Conservation (phyloP, 1,140 invertebrate genomes). For the Hirudo medicinalis region DNA sequence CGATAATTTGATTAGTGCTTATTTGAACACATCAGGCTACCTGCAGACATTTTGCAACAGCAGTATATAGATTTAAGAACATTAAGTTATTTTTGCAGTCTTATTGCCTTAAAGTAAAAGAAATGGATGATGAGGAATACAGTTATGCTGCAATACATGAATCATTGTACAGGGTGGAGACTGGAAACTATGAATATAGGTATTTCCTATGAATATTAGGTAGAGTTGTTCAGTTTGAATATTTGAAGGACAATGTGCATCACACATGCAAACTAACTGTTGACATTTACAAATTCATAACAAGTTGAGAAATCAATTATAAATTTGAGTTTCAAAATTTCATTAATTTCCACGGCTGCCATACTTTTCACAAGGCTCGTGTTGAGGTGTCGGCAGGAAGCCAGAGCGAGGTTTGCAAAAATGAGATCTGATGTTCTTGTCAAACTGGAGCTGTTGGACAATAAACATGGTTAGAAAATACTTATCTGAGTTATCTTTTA, state of each 20-base stretch:
- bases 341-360: neutral
- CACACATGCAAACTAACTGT: too few relatives aligned
- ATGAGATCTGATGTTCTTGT: constrained; percentile 84
- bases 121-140: constrained; percentile 97
- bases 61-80: neutral
- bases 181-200: constrained; percentile 97
- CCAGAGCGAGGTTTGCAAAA: constrained; percentile 73
- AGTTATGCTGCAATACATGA: constrained; percentile 80
- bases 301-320: neutral
- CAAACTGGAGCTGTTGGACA: constrained; percentile 89
- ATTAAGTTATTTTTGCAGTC: constrained; percentile 45
- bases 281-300: neutral
- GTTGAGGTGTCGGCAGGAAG: constrained; percentile 84
- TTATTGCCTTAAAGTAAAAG: constrained; percentile 83
- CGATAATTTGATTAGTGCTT: too few relatives aligned
- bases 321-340: neutral
- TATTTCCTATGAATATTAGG: constrained; percentile 32
- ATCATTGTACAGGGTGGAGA: constrained; percentile 89
- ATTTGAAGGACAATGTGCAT: neutral
- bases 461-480: constrained; percentile 60
- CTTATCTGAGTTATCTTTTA: constrained; percentile 17
- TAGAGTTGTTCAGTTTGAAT: neutral
- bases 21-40: neutral
- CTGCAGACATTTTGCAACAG: too few relatives aligned
- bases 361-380: constrained; percentile 55